Evolutionary conservation across 2,113 vertebrate genomes (phyloP), one percentile per base, ranked within the genome.

Genomic region (Phoxinus phoxinus): DNA sequence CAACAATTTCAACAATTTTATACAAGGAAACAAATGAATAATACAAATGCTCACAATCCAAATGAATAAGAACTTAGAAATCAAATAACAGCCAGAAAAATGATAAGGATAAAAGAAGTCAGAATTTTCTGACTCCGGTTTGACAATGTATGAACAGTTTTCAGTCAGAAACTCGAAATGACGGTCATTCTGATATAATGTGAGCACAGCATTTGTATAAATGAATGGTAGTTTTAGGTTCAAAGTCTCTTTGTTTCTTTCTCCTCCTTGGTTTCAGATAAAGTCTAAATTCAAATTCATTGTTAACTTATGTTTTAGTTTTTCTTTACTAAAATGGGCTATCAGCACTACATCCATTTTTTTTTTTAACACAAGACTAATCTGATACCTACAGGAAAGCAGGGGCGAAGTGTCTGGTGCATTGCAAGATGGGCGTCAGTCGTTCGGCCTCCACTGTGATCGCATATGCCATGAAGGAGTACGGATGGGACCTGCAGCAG

Each of bases 361-460:
- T 61, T 56, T 21, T 81, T 41, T 41, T 17, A 79, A 63, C 30
- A 58, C 21, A 71, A 51, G 15, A 41, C 56, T 61, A 6, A 67
- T 48, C 59, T 77, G 44, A 32, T 84, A 12, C 56, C 41, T 15
- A 12, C 77, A 86, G 88, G 76, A 87, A 89, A 89, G 77, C 84
- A 63, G 86, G 86, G 19, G 84, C 81, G 10, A 89, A 87, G 84
- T 99, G 97, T 90, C 96, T 99, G 87, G 98, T 99, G 87, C 98
- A 99, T 94, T 99, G 98, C 92, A 99, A 99, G 92, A 99, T 99
- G 98, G 98, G 98, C 0, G 97, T 99, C 91, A 99, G 98, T 77
- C 97, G 98, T 84, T 99, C 98, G 0, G 98, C 97, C 0, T 99
- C 98, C 92, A 99, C 98, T 0, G 98, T 99, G 87, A 99, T 99